Evolutionary conservation across 2,113 vertebrate genomes (phyloP).

Genomic region (Sprattus sprattus): DNA sequence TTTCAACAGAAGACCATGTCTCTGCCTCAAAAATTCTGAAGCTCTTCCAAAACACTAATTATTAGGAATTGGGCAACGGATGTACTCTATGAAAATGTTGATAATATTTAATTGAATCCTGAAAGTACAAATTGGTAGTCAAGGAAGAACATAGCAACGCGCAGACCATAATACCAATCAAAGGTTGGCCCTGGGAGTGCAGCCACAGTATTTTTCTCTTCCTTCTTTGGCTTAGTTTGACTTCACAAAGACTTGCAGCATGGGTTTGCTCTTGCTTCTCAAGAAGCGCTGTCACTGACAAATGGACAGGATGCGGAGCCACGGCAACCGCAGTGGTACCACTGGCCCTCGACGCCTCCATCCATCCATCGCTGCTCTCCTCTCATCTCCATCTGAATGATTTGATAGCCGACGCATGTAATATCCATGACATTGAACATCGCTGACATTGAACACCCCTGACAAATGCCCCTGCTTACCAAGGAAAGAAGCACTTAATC

Average conservation of each 20-base stretch:
- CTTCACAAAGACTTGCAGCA: not conserved
- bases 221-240: not conserved
- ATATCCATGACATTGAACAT: slow-evolving; percentile 28
- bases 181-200: not conserved
- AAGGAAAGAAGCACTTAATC: slow-evolving; percentile 37
- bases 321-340: not conserved
- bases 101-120: slow-evolving; percentile 13
- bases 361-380: not conserved
- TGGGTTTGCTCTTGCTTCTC: not conserved
- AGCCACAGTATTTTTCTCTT: not conserved
- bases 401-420: slow-evolving; percentile 32
- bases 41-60: not conserved
- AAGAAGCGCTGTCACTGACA: not conserved
- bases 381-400: slow-evolving; percentile 32
- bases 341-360: not conserved
- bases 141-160: not conserved
- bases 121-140: not conserved
- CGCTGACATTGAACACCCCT: slow-evolving; percentile 36
- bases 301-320: not conserved
- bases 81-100: not conserved
- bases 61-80: not conserved
- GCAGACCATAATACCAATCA: not conserved
- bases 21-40: not conserved
- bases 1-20: not conserved
- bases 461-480: slow-evolving; percentile 35